Percentiles rank a stretch among this genome's conserved stretches.
Conservation (phyloP, 2,797 vertebrate species). For the Ciconia nigra region DNA sequence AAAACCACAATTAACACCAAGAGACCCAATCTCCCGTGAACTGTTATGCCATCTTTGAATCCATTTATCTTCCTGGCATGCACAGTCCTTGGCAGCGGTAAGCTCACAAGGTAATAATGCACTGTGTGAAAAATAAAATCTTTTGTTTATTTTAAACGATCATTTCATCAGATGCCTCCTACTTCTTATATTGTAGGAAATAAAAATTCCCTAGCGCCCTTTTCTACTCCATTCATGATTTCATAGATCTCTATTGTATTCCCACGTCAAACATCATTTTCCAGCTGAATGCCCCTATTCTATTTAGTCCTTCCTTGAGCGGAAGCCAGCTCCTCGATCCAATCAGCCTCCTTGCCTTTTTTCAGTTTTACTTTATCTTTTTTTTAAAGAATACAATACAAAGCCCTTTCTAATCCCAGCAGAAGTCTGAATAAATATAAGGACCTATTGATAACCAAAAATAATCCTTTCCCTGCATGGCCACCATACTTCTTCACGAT, state of each 20-base stretch:
- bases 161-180: constrained; percentile 45
- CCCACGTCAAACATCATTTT: constrained; percentile 45
- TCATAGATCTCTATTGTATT: constrained; percentile 49
- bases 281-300: constrained; percentile 32
- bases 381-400: constrained; percentile 4
- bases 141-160: constrained; percentile 53
- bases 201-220: constrained; percentile 27
- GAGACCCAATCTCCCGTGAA: constrained; percentile 21
- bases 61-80: constrained; percentile 45
- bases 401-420: background rate
- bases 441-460: background rate
- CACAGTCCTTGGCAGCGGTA: background rate
- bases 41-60: background rate
- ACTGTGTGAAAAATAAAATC: constrained; percentile 11
- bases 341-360: constrained; percentile 2
- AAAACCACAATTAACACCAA: constrained; percentile 34
- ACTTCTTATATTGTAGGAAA: constrained; percentile 26
- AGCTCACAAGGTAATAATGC: constrained; percentile 20
- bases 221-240: constrained; percentile 21
- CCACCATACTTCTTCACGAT: background rate
- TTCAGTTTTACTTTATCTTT: background rate
- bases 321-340: constrained; percentile 10
- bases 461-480: background rate
- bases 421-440: constrained; percentile 28
- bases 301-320: constrained; percentile 34